Evolutionary conservation across 2,797 vertebrate genomes (phyloP), one percentile per base, ranked within the genome.

Genomic region (Halcyon smyrnensis): DNA sequence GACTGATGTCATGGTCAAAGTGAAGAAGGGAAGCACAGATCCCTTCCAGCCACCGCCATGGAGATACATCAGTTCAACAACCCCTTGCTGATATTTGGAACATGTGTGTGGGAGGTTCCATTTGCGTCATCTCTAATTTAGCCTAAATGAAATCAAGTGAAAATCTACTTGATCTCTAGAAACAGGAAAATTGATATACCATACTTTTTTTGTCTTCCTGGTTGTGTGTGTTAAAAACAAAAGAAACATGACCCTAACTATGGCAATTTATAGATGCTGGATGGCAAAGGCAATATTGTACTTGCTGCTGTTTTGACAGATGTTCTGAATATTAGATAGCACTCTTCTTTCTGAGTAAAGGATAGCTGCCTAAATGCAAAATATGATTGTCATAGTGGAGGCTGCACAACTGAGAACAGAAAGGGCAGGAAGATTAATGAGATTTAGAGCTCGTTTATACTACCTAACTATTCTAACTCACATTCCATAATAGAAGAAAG

Each of bases 361-460:
- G 46, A 32, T 62, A 70, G 8, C 57, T 84, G 63, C 32, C 34
- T 86, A 56, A 78, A 63, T 60, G 34, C 62, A 83, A 89, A 92
- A 71, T 89, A 53, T 53, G n/a, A 85, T 68, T 94, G 37, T 62
- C 48, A 8, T 63, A 64, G 51, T 77, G 64, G n/a, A 87, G 57
- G 57, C 32, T 93, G 23, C 43, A 92, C 54, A 68, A 57, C 54
- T 84, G 84, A 85, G 83, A 97, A 83, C 46, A 87, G 57, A 95
- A 94, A 37, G 32, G 50, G 28, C 50, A 91, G 43, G 5, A 57
- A 96, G 84, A 95, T 90, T 82, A 92, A 95, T 91, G 91, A 90
- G 77, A 60, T 90, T 96, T 95, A 92, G 62, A 70, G 48, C 10
- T 78, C 95, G 83, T 93, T 96, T 96, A 87, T 83, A 63, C 39